phyloP scores from a whole-genome alignment of 2,113 vertebrate genomes.

The Odocoileus virginianus region DNA sequence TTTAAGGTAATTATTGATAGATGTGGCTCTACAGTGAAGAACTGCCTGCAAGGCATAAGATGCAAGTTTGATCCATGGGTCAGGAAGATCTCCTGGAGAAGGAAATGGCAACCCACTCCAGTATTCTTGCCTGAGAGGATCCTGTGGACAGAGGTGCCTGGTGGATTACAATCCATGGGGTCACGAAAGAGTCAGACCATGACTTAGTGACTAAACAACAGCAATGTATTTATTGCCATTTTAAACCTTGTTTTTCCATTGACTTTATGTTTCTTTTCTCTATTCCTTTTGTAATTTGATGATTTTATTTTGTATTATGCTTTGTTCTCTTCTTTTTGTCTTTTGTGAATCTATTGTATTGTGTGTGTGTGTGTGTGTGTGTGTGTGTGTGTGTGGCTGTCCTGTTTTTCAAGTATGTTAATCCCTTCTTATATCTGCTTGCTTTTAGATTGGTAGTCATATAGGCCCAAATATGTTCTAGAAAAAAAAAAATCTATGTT shows the following conservation, averaged over 20 bases:
- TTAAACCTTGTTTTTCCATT: background rate
- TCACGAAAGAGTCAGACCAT: background rate
- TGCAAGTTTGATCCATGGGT: background rate
- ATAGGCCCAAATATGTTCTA: background rate
- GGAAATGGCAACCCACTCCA: background rate
- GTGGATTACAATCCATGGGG: background rate
- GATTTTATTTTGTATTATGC: background rate
- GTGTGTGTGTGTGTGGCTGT: background rate
- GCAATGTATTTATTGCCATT: background rate
- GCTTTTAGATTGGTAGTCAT: background rate
- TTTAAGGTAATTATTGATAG: background rate
- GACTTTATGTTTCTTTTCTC: background rate
- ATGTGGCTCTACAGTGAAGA: background rate
- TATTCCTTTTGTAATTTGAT: background rate
- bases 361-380: background rate
- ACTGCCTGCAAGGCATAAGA: background rate
- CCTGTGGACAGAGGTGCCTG: accelerated
- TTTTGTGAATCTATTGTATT: background rate
- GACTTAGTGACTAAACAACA: background rate
- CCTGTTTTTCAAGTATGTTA: background rate
- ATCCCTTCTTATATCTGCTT: background rate
- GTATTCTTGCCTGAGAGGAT: background rate
- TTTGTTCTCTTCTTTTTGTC: background rate
- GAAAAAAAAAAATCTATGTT: background rate
- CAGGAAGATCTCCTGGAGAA: background rate